Conservation (phyloP, 2,888 invertebrate genomes). For the Eurois occulta region DNA sequence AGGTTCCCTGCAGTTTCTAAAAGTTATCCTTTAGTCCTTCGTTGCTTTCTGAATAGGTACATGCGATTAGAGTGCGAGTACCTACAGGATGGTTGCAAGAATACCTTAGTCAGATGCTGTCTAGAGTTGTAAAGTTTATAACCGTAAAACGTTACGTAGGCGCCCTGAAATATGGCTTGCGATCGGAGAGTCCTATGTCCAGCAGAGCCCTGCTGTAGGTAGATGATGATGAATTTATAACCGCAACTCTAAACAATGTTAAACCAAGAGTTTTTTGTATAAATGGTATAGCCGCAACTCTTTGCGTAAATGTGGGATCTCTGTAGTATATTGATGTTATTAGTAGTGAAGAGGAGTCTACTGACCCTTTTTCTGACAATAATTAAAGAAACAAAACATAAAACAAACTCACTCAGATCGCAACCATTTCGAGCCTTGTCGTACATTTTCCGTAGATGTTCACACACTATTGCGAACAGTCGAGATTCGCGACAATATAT, state of each 20-base stretch:
- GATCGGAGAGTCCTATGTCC: neutral
- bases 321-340: neutral
- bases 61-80: neutral
- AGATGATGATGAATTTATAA: neutral
- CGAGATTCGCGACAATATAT: constrained; percentile 51
- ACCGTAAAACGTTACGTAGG: neutral
- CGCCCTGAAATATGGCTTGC: no score
- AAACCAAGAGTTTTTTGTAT: neutral
- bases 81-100: neutral
- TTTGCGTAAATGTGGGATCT: neutral
- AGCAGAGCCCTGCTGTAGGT: neutral
- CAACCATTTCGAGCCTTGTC: constrained; percentile 49
- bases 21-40: constrained; percentile 44
- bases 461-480: constrained; percentile 38
- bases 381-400: constrained; percentile 1
- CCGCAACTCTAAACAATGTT: neutral
- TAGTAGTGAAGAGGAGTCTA: neutral
- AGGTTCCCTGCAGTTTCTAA: constrained; percentile 23
- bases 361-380: neutral
- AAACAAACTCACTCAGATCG: constrained; percentile 66
- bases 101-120: neutral
- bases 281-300: neutral
- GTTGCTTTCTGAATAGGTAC: neutral
- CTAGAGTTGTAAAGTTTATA: neutral
- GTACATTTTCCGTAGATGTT: constrained; percentile 62